Evolutionary conservation across 2,113 vertebrate species (phyloP).

Genomic region (Passer montanus): DNA sequence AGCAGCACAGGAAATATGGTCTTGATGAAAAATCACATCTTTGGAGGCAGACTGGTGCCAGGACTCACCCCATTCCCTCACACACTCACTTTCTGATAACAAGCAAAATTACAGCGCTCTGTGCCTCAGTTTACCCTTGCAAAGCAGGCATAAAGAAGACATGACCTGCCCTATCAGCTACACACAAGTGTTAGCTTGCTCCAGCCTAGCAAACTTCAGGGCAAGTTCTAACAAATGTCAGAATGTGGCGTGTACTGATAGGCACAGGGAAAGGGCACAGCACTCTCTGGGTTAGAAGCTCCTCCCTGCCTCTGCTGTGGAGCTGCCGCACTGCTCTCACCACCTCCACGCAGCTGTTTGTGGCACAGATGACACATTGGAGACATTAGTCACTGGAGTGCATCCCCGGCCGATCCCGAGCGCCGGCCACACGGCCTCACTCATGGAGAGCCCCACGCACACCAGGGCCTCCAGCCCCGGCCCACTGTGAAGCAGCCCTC

Average conservation of each 20-base stretch:
- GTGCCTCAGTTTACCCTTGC: slow-evolving; percentile 52
- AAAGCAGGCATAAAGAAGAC: not conserved
- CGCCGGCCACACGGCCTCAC: not conserved
- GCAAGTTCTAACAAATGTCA: slow-evolving; percentile 26
- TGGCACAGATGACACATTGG: slow-evolving; percentile 18
- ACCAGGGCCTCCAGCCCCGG: not conserved
- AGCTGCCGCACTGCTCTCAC: not conserved
- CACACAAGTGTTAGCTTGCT: not conserved
- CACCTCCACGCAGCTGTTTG: not conserved
- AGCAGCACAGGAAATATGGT: not conserved
- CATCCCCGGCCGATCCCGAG: not conserved
- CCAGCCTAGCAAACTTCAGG: not conserved
- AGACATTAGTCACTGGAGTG: not conserved
- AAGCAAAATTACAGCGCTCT: not conserved
- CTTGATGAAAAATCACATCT: not conserved
- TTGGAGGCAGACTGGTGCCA: not conserved
- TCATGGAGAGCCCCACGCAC: not conserved
- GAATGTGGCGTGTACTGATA: not conserved
- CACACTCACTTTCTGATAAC: not conserved
- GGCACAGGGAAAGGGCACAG: not conserved
- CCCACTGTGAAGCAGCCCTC: not conserved
- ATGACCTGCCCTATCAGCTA: not conserved
- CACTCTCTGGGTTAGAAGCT: not conserved
- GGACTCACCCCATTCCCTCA: not conserved
- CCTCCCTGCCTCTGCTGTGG: not conserved